Conservation (phyloP, 2,888 invertebrate genomes). For the Orthonychiurus folsomi region DNA sequence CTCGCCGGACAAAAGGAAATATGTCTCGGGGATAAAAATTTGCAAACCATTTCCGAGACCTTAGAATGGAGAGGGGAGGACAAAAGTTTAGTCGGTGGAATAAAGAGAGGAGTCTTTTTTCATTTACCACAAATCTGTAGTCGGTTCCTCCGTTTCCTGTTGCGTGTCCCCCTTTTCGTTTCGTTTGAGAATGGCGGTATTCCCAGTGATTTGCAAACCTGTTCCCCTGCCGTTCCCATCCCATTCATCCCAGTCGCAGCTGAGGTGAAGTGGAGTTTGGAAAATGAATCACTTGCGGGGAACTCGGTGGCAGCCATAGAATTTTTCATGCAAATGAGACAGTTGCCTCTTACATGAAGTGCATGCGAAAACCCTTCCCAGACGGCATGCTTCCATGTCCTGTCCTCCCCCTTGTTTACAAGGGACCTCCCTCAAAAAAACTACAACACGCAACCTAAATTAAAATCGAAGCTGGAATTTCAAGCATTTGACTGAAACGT, state of each 20-base stretch:
- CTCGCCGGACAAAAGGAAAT: too few species aligned
- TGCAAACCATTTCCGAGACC: not conserved
- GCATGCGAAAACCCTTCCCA: too few species aligned
- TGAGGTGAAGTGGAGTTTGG: too few species aligned
- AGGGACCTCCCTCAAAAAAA: too few species aligned
- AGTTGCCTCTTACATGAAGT: too few species aligned
- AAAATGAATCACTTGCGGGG: slow-evolving; percentile 7
- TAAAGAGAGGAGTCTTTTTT: not conserved
- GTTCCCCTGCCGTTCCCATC: not conserved
- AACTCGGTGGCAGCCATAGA: not conserved
- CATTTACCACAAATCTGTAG: slow-evolving; percentile 1
- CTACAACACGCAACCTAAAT: too few species aligned
- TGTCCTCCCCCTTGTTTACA: too few species aligned
- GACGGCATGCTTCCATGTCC: too few species aligned
- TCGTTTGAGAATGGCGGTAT: not conserved
- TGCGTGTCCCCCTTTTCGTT: not conserved
- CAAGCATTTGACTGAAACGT: too few species aligned
- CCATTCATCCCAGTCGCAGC: too few species aligned
- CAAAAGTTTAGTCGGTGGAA: not conserved
- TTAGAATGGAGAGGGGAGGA: not conserved
- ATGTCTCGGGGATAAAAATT: not conserved
- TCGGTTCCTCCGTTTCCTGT: not conserved
- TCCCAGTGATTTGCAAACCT: not conserved
- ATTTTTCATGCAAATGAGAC: slow-evolving; percentile 7
- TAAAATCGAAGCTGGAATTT: too few species aligned